Evolutionary conservation across 2,888 invertebrate species (phyloP).

Genomic region (Mesorhabditis sp.): DNA sequence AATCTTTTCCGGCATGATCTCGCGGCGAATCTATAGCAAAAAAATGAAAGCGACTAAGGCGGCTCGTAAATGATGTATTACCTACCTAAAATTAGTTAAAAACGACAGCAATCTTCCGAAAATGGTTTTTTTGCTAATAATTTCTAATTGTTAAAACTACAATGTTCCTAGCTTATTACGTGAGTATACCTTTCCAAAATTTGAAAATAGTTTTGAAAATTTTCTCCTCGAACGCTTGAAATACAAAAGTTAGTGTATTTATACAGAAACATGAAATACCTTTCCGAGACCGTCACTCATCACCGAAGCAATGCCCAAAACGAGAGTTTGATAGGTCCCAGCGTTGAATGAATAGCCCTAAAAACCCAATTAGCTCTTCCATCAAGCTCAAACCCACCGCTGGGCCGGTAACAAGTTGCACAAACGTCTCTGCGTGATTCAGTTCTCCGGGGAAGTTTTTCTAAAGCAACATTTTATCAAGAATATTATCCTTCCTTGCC

Average conservation of each 20-base stretch:
- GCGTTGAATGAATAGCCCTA: slow-evolving; percentile 70
- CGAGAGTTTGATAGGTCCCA: slow-evolving; percentile 84
- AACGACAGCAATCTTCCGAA: no score
- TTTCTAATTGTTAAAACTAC: no score
- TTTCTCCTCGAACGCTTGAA: no score
- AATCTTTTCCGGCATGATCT: slow-evolving; percentile 49
- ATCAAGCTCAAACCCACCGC: slow-evolving; percentile 32
- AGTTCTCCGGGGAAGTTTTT: slow-evolving; percentile 71
- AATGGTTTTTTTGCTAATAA: no score
- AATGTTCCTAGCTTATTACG: no score
- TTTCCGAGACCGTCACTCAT: slow-evolving; percentile 47
- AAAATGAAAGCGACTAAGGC: not conserved
- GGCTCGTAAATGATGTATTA: not conserved
- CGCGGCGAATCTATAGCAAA: slow-evolving; percentile 25
- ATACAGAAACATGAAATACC: slow-evolving; percentile 14
- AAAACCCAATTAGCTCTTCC: slow-evolving; percentile 10
- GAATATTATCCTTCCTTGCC: not conserved
- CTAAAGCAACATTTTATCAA: slow-evolving; percentile 67
- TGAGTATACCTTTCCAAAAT: no score
- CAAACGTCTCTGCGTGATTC: slow-evolving; percentile 54
- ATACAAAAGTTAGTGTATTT: not conserved
- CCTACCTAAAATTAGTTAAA: not conserved
- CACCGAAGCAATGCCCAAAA: slow-evolving; percentile 68
- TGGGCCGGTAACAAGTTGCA: slow-evolving; percentile 47
- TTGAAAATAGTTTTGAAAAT: no score